Evolutionary conservation across 1,140 invertebrate species (phyloP), one percentile per base, ranked within the genome.

Genomic region (Neodiprion pinetum): DNA sequence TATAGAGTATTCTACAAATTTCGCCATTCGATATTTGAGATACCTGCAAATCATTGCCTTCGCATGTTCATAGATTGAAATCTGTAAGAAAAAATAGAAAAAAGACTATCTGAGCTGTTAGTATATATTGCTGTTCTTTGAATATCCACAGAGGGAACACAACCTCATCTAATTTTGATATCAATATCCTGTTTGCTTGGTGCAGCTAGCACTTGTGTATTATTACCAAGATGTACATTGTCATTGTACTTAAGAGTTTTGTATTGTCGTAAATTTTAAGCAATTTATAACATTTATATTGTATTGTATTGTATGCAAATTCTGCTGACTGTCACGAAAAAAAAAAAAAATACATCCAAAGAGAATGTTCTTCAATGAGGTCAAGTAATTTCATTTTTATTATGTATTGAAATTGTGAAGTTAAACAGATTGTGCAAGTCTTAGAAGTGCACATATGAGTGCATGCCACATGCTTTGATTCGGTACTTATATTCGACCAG

Each of bases 221-320:
- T 17, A 61, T 61, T 14, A 4, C 7, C n/a, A 61, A 17, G 53
- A 4, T 17, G 9, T 5, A 61, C 11, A 7, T 14, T 61, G 53
- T 61, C 53, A 61, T 61, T 61, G 53, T 61, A 61, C 9, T 61
- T 61, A 61, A 17, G 53, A 61, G n/a, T 61, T 61, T 61, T 61
- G 53, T 61, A 61, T 61, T 61, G 53, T 61, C 53, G 53, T 61
- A 61, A 17, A 17, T 61, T 61, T 17, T 61, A 61, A 61, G 53
- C n/a, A 61, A 61, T 61, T 61, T 61, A 61, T 61, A 14, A 5
- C 53, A 61, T 61, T 61, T 5, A 17, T 61, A 61, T 61, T 61
- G n/a, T 17, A 53, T 53, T 53, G 50, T 10, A 61, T 11, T 61
- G 11, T 14, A 61, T 61, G 28, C 28, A 40, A 40, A 40, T 40